Evolutionary conservation across 1,140 invertebrate genomes (phyloP), one percentile per base, ranked within the genome.

Genomic region (Pogonomyrmex californicus): DNA sequence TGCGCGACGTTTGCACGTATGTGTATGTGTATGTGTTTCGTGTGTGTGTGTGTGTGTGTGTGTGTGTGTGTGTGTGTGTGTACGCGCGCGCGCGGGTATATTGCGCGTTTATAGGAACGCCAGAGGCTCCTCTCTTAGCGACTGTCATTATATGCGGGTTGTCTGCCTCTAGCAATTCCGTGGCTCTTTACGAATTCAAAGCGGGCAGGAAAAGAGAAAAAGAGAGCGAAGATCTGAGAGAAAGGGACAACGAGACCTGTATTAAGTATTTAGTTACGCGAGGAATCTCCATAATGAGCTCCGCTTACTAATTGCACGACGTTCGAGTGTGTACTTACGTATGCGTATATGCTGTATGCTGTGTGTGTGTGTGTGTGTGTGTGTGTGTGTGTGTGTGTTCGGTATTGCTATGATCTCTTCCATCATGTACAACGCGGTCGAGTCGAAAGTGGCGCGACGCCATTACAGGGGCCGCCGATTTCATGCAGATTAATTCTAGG

Each of bases 231-330:
- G 23, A 54, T 44, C 38, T 44, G 44, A 47, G 51, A 58, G 54
- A 47, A 36, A 76, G 70, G 60, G 54, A 85, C 47, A 66, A 30
- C 41, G 47, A 68, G 62, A 65, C 85, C 92, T 89, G 92, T 92
- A 91, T 93, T 92, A 91, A 89, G 88, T 91, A 92, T 92, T 94
- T 92, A 93, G 87, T 91, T 91, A 92, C 86, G 86, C 88, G 90
- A 86, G 81, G 82, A 86, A 92, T 92, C 92, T 92, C 86, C 91
- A 92, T 93, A 93, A 94, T 91, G 90, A 93, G 88, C 83, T 77
- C 86, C 83, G 88, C 86, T 91, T 81, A 90, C 87, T 94, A 93
- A 94, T 94, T 94, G 86, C 89, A 66, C 78, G 56, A 86, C 41
- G 79, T 33, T 51, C 36, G 12, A 14, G 54, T 12, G 4, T 71